These are phyloP conservation scores for Rhinoderma darwinii DNA, from an alignment of 2,113 vertebrate genomes.

Conservation along the genomic window DNA sequence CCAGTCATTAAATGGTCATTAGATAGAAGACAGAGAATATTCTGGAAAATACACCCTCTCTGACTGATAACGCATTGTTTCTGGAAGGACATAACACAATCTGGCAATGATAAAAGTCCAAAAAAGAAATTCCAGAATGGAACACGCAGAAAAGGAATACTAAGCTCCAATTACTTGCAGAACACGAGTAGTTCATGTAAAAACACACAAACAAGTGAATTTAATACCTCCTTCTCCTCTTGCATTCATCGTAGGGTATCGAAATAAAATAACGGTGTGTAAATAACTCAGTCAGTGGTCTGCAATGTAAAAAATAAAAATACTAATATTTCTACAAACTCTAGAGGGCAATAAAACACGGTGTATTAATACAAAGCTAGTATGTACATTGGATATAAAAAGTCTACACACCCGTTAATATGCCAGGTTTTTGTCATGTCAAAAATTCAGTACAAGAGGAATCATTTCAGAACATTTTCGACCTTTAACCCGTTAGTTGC, in stretches of 20 bases:
- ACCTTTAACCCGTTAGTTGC: too few relatives aligned
- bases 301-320: constrained; percentile 60
- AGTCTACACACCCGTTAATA: too few relatives aligned
- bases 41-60: not conserved
- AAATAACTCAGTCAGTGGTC: constrained; percentile 89
- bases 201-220: constrained; percentile 38
- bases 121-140: not conserved
- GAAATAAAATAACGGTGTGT: constrained; percentile 90
- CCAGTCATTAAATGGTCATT: not conserved
- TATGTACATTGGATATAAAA: too few relatives aligned
- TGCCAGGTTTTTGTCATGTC: too few relatives aligned
- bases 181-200: not conserved
- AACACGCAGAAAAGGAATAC: not conserved
- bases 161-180: not conserved
- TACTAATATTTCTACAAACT: not conserved
- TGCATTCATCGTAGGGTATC: constrained; percentile 94
- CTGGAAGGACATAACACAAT: not conserved
- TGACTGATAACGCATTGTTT: not conserved
- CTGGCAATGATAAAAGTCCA: not conserved
- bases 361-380: too few relatives aligned
- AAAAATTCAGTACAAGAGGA: too few relatives aligned
- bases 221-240: constrained; percentile 87
- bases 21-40: not conserved
- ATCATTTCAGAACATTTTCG: too few relatives aligned
- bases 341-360: not conserved